Base-by-base conservation (phyloP, 2,113 vertebrate species). In the Mola mola region DNA sequence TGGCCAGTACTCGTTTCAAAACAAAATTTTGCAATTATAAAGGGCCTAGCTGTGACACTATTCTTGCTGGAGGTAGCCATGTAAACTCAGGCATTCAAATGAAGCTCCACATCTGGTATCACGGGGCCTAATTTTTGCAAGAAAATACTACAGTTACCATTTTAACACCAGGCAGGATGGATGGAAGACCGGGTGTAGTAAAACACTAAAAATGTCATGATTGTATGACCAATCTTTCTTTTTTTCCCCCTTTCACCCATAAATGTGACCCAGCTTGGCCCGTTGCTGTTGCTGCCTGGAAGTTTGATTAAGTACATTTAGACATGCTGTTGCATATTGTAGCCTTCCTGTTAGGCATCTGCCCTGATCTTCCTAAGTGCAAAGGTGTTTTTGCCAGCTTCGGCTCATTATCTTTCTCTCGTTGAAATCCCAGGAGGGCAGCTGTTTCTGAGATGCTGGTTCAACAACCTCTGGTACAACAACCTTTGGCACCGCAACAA, bases 81-180 rank as follows among this genome's bases (percentile, higher is more conserved):
- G 25, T n/a, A 25, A 24, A 25, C 26, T 49, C 34, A 11, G 29
- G 38, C 26, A 64, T 68, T 65, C 9, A 60, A 75, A 68, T 78
- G 59, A 58, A 71, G 67, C 47, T 16, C 42, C 59, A 9, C 37
- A 69, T 47, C 22, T 43, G 40, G 71, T 65, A 71, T 63, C 70
- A 61, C 17, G 47, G 57, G 52, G 65, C 48, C 50, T 68, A 36
- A 80, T 75, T 66, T 80, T 56, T 66, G 43, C 46, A 52, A 70
- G 43, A 68, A 79, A 66, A 73, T 13, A 33, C 74, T 57, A 28
- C 57, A 58, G 17, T 41, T 44, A 34, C 44, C 55, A 28, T 36
- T 66, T 44, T 55, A 25, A 43, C 43, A 16, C 31, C 5, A 43
- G 28, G 28, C 17, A 47, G 36, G 13, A 59, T 20, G 41, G 20